Evolutionary conservation across 2,888 invertebrate species (phyloP).

Genomic region (Lapara coniferarum): DNA sequence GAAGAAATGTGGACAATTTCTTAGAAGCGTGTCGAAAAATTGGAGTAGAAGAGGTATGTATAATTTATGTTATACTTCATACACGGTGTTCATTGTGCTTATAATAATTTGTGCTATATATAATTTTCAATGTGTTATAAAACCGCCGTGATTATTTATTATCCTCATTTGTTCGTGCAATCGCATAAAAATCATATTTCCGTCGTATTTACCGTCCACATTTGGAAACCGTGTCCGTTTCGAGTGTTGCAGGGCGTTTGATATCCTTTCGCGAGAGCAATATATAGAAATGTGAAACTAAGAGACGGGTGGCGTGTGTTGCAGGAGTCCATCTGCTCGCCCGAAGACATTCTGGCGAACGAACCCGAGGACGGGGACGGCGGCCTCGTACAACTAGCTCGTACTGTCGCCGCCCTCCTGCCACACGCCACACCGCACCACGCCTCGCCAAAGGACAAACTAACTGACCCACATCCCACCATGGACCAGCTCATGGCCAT

Average conservation of each 20-base stretch:
- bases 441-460: conserved; percentile 80
- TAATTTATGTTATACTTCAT: background rate
- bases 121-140: background rate
- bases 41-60: conserved; percentile 96
- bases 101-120: background rate
- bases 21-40: conserved; percentile 96
- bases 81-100: conserved; percentile 18
- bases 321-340: conserved; percentile 87
- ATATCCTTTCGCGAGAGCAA: conserved; percentile 64
- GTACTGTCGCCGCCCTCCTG: conserved; percentile 63
- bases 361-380: conserved; percentile 50
- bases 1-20: conserved; percentile 97
- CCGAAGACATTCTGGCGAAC: conserved; percentile 83
- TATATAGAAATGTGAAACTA: conserved; percentile 58
- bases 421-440: conserved; percentile 66
- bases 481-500: conserved; percentile 26
- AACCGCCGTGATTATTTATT: background rate
- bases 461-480: conserved; percentile 43
- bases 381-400: conserved; percentile 59
- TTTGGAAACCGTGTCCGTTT: conserved; percentile 46
- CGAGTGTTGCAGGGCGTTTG: conserved; percentile 72
- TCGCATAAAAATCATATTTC: background rate
- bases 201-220: background rate
- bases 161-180: no score
- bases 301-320: conserved; percentile 84